These are phyloP conservation scores for Picathartes gymnocephalus DNA, from an alignment of 2,113 vertebrate genomes.

Conservation along the genomic window DNA sequence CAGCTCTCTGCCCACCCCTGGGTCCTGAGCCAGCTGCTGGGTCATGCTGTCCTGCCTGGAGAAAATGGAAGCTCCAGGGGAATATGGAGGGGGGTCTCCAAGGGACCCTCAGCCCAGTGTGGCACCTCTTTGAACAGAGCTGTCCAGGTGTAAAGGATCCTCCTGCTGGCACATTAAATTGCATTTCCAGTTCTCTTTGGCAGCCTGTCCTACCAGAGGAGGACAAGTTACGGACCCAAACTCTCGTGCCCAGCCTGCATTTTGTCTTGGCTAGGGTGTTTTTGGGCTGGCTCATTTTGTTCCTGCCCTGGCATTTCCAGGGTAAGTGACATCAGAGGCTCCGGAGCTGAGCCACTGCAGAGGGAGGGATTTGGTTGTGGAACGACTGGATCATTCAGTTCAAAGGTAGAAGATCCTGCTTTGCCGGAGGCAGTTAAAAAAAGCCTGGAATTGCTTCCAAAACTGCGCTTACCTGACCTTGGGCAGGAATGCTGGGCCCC, in stretches of 20 bases:
- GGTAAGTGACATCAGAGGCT: neutral
- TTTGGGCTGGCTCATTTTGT: neutral
- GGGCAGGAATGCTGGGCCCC: neutral
- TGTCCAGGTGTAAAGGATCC: neutral
- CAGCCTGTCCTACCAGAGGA: neutral
- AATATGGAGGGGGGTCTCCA: neutral
- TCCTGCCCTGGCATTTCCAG: constrained; percentile 34
- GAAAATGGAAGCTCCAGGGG: neutral
- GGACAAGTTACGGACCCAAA: neutral
- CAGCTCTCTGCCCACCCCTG: neutral
- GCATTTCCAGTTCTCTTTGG: neutral
- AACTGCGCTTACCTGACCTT: neutral
- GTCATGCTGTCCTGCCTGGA: neutral
- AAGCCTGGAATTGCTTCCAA: neutral
- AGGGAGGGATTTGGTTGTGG: neutral
- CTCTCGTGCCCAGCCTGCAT: neutral
- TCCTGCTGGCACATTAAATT: neutral
- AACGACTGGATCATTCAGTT: constrained; percentile 6
- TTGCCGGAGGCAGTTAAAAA: neutral
- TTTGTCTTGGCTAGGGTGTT: neutral
- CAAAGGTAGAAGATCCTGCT: constrained; percentile 5
- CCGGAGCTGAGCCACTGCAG: neutral
- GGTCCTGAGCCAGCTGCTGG: neutral
- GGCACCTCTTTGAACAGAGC: neutral
- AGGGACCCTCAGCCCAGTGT: neutral